Base-by-base conservation (phyloP, 2,113 vertebrate genomes). In the Gila orcuttii region DNA sequence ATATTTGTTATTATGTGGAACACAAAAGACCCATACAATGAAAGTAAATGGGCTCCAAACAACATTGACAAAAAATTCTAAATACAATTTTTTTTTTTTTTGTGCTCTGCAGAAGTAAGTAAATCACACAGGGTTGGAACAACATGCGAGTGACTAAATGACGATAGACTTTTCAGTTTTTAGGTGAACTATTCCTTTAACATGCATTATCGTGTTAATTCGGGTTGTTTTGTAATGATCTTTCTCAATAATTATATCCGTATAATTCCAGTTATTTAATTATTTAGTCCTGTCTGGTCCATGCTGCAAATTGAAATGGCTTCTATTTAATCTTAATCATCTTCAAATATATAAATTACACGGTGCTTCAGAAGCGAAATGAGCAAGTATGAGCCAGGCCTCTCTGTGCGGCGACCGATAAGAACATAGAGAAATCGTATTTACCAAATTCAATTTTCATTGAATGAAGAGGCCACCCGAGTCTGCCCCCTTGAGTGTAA, bases 251-350 rank as follows among this genome's bases (percentile, higher is more conserved):
- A 55, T 77, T 55, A 55, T 19, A 79, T 79, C 55, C 36, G 31
- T 79, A 13, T 73, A 83, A 50, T 57, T 42, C 31, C 13, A 71
- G 64, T 82, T 28, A 69, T 82, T 55, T 55, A 39, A 71, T 83
- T 64, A 33, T 79, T 78, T 69, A 23, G 50, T 28, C 75, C 52
- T 8, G 25, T 28, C 76, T 64, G 39, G n/a, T 8, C 75, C 47
- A 25, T 55, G 84, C 78, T 55, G 60, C 31, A 86, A 84, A 91
- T 90, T 81, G 81, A 86, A 85, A 85, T 85, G 62, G 50, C 85
- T 60, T 77, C 77, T 79, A 64, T 88, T 90, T 84, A 82, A 90
- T 87, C 83, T 83, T 79, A 90, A 90, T 91, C 84, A 91, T 76
- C 36, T 60, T 47, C 79, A 69, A 82, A 88, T 85, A 71, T 86